These are phyloP conservation scores for Bungarus multicinctus DNA, from an alignment of 2,113 vertebrate species.

Conservation along the genomic window DNA sequence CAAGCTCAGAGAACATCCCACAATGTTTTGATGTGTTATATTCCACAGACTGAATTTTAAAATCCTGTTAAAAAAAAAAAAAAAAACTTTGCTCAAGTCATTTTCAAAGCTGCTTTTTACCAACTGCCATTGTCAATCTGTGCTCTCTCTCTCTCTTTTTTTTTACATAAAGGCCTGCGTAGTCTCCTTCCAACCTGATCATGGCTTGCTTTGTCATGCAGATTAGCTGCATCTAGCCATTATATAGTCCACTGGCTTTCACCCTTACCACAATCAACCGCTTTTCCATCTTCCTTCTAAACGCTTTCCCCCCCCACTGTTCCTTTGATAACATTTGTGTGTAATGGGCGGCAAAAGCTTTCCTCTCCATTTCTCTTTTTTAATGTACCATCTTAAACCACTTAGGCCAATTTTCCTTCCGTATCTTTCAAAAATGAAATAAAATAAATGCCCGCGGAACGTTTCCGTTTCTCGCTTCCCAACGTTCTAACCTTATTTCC, in stretches of 20 bases:
- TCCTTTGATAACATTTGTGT: neutral
- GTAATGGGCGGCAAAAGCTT: neutral
- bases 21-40: neutral
- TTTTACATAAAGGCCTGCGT: neutral
- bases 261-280: neutral
- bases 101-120: neutral
- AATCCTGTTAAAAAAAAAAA: neutral
- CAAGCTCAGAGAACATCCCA: neutral
- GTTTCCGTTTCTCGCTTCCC: neutral
- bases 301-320: neutral
- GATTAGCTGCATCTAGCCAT: neutral
- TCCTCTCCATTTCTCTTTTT: neutral
- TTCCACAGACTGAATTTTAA: neutral
- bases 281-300: neutral
- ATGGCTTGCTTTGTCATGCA: neutral
- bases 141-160: neutral
- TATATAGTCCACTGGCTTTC: neutral
- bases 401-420: neutral
- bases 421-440: neutral
- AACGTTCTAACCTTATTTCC: neutral
- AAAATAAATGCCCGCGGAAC: neutral
- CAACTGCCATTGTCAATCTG: neutral
- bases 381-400: neutral
- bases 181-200: neutral
- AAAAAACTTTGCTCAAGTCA: neutral